phyloP scores from a whole-genome alignment of 2,797 vertebrate species.

The Poecilia velifera region DNA sequence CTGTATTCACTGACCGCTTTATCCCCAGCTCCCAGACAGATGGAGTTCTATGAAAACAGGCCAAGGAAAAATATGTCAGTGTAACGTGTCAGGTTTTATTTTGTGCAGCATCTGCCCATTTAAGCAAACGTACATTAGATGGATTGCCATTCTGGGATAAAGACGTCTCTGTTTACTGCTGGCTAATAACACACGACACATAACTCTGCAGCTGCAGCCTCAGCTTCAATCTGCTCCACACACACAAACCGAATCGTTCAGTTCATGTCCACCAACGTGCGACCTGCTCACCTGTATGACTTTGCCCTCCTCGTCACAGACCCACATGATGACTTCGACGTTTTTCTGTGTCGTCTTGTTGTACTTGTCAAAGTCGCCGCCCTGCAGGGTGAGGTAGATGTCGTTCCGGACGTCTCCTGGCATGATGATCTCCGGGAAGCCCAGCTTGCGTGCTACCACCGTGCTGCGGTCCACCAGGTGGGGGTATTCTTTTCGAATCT shows the following conservation, averaged over 20 bases:
- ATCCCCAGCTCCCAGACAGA: constrained; percentile 94
- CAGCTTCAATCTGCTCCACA: not conserved
- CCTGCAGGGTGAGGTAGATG: constrained; percentile 92
- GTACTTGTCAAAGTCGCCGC: constrained; percentile 96
- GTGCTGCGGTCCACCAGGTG: constrained; percentile 97
- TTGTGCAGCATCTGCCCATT: constrained; percentile 9
- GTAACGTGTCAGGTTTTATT: constrained; percentile 32
- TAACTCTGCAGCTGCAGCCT: not conserved
- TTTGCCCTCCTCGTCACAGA: constrained; percentile 95
- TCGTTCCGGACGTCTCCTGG: constrained; percentile 98
- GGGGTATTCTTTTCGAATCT: constrained; percentile 95
- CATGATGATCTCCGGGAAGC: constrained; percentile 99
- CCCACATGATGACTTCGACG: constrained; percentile 96
- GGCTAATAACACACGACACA: constrained; percentile 20
- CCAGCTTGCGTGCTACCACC: constrained; percentile 93
- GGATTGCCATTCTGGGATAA: constrained; percentile 37
- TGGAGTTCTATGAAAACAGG: constrained; percentile 82
- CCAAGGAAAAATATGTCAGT: constrained; percentile 23
- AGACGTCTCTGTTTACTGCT: constrained; percentile 18
- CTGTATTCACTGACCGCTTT: constrained; percentile 89
- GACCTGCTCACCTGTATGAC: constrained; percentile 84
- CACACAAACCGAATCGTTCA: constrained; percentile 8
- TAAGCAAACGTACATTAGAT: constrained; percentile 5
- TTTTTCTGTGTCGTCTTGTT: constrained; percentile 98
- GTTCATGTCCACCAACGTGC: constrained; percentile 3